These are phyloP conservation scores for Fopius arisanus DNA, from an alignment of 1,140 invertebrate species.

Conservation along the genomic window DNA sequence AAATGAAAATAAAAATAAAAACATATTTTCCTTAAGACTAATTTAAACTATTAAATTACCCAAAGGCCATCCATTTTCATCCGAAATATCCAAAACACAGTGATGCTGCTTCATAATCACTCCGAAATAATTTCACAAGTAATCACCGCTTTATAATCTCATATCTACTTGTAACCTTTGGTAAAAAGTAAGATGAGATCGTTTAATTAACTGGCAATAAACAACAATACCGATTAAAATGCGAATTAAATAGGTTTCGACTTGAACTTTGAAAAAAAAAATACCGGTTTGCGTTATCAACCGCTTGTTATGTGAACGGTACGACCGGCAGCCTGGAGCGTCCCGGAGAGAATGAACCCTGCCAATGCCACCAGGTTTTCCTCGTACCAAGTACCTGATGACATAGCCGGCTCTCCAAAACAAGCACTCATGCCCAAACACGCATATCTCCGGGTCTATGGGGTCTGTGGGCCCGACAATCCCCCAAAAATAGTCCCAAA, in stretches of 20 bases:
- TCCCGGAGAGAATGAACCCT: not conserved
- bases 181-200: not conserved
- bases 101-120: constrained; percentile 31
- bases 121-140: not conserved
- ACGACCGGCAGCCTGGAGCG: not conserved
- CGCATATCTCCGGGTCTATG: too few relatives aligned
- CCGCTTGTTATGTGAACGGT: not conserved
- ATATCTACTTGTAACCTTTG: not conserved
- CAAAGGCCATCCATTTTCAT: constrained; percentile 21
- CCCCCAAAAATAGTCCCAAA: too few relatives aligned
- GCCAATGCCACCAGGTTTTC: not conserved
- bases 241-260: not conserved
- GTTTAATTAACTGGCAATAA: not conserved
- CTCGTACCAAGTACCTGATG: not conserved
- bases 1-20: too few relatives aligned
- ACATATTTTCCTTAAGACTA: too few relatives aligned
- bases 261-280: not conserved
- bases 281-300: not conserved
- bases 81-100: constrained; percentile 38
- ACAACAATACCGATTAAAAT: too few relatives aligned
- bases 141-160: not conserved
- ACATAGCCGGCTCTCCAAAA: not conserved
- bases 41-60: constrained; percentile 25
- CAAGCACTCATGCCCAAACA: not conserved
- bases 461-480: too few relatives aligned